Percentiles rank a stretch among this genome's conserved stretches.
phyloP scores from a whole-genome alignment of 2,888 invertebrate species.

The Acleris cristana region DNA sequence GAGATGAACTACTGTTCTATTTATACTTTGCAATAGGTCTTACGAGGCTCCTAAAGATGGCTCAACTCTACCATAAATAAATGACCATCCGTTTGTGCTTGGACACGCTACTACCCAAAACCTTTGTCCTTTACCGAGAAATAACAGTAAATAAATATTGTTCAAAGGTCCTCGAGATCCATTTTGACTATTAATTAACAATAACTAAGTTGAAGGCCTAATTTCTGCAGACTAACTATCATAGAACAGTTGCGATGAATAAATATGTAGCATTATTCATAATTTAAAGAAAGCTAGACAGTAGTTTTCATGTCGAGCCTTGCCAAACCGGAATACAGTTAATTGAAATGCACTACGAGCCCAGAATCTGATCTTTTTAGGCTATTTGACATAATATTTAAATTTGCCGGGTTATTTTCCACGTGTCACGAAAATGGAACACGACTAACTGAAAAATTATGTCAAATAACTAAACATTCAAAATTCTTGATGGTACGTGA shows the following conservation, averaged over 20 bases:
- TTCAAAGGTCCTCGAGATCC: conserved; percentile 22
- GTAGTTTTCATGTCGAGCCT: not conserved
- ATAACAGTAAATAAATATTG: conserved; percentile 20
- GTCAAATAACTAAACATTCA: too few relatives aligned
- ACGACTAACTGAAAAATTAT: too few relatives aligned
- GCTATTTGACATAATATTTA: too few relatives aligned
- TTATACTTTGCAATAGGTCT: too few relatives aligned
- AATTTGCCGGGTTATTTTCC: too few relatives aligned
- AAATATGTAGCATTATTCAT: conserved; percentile 5
- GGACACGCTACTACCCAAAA: conserved; percentile 3
- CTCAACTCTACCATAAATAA: not conserved
- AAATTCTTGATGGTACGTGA: too few relatives aligned
- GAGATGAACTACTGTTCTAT: too few relatives aligned
- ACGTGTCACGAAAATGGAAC: too few relatives aligned
- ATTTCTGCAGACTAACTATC: conserved; percentile 10
- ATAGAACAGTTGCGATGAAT: conserved; percentile 10
- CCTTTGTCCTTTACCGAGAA: conserved; percentile 1
- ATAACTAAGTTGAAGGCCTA: conserved; percentile 24
- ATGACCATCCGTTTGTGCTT: conserved; percentile 19
- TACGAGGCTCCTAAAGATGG: too few relatives aligned
- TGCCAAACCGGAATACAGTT: not conserved
- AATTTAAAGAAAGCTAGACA: not conserved
- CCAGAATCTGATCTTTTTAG: too few relatives aligned
- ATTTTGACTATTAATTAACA: conserved; percentile 26
- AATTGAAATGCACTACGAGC: not conserved